Conservation (phyloP, 2,113 vertebrate species). For the Oxyura jamaicensis region DNA sequence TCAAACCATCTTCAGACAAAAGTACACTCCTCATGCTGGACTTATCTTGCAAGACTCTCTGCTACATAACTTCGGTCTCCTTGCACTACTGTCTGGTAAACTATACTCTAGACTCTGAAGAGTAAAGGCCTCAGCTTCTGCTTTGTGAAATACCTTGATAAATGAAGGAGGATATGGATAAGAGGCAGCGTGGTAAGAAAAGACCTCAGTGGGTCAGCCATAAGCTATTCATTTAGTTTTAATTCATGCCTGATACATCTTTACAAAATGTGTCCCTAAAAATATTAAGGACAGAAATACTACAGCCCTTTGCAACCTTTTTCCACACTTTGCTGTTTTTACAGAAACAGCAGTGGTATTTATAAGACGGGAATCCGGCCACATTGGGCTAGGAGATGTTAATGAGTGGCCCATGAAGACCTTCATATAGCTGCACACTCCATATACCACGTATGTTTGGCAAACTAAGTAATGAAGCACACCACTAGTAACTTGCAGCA, state of each 20-base stretch:
- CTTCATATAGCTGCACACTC: not conserved
- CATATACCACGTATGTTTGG: not conserved
- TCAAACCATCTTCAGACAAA: not conserved
- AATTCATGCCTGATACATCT: not conserved
- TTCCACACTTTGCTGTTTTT: not conserved
- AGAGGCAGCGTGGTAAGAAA: not conserved
- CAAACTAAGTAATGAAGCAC: not conserved
- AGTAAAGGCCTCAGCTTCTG: not conserved
- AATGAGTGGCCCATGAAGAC: not conserved
- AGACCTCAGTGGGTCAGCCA: not conserved
- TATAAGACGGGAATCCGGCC: not conserved
- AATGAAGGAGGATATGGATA: not conserved
- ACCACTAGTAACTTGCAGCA: not conserved
- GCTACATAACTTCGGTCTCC: not conserved
- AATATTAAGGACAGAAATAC: not conserved
- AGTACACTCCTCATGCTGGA: not conserved
- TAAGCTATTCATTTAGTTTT: not conserved
- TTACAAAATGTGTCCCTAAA: not conserved
- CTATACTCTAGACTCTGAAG: accelerated
- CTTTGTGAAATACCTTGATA: not conserved
- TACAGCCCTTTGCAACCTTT: not conserved
- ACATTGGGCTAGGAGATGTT: not conserved
- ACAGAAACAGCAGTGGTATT: not conserved
- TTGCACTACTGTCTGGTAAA: not conserved
- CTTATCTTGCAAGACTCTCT: not conserved